phyloP scores from a whole-genome alignment of 2,888 invertebrate genomes.

The Junonia oenone region DNA sequence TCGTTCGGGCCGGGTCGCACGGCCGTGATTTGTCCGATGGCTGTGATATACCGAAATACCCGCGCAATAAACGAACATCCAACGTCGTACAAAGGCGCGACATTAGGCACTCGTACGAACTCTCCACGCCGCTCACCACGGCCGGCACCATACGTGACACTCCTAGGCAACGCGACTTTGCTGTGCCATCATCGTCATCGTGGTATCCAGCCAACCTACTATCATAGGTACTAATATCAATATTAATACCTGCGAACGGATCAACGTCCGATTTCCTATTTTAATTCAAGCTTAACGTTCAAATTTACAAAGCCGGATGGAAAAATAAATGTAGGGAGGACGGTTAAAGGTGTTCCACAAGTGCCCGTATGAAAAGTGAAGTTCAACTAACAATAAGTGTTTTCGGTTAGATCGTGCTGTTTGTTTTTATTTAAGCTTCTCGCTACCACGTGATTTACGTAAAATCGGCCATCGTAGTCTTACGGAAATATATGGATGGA shows the following conservation, averaged over 20 bases:
- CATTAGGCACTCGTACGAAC: conserved; percentile 44
- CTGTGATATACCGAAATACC: conserved; percentile 75
- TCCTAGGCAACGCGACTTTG: conserved; percentile 18
- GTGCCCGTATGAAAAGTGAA: conserved; percentile 7
- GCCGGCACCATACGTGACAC: conserved; percentile 25
- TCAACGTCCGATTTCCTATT: background rate
- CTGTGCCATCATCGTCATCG: conserved; percentile 20
- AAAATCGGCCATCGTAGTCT: conserved; percentile 9
- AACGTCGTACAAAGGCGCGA: conserved; percentile 55
- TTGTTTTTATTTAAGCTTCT: conserved; percentile 25
- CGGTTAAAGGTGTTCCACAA: background rate
- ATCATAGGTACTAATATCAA: conserved; percentile 27
- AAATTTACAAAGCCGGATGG: background rate
- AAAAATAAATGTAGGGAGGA: background rate
- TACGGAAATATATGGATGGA: conserved; percentile 1
- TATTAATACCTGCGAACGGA: conserved; percentile 3
- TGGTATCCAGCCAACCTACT: conserved; percentile 19
- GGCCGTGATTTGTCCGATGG: conserved; percentile 76
- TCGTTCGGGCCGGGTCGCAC: conserved; percentile 75
- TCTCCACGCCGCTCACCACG: conserved; percentile 49
- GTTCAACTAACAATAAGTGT: conserved; percentile 7
- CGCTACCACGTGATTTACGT: conserved; percentile 10
- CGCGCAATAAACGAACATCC: conserved; percentile 62
- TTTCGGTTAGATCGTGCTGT: conserved; percentile 14
- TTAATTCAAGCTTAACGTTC: background rate